phyloP scores from a whole-genome alignment of 1,140 invertebrate genomes.

The Psilanteris sp. region DNA sequence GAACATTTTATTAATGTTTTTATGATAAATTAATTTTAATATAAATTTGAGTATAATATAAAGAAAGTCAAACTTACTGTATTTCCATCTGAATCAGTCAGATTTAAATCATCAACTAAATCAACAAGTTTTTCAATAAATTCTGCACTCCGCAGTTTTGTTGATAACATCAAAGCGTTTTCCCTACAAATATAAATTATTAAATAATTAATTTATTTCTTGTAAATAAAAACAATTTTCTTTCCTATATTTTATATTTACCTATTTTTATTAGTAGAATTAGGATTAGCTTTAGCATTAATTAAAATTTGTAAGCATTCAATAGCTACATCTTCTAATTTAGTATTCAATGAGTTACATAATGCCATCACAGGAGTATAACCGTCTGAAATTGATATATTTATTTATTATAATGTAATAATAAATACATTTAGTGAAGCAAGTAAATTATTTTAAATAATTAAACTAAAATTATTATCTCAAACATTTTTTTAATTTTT shows the following conservation, averaged over 20 bases:
- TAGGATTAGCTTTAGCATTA: conserved; percentile 66
- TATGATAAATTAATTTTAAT: too few relatives aligned
- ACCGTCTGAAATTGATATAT: conserved; percentile 77
- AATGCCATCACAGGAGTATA: conserved; percentile 81
- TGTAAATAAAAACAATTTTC: too few relatives aligned
- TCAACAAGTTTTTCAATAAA: conserved; percentile 79
- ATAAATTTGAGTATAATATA: conserved; percentile 1
- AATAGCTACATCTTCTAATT: conserved; percentile 52
- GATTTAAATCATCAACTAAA: conserved; percentile 78
- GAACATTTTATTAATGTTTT: too few relatives aligned
- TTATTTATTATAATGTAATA: too few relatives aligned
- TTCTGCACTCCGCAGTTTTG: conserved; percentile 71
- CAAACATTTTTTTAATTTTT: conserved; percentile 1
- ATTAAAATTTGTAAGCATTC: conserved; percentile 69
- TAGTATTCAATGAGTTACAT: conserved; percentile 58
- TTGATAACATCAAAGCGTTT: conserved; percentile 81
- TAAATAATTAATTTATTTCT: too few relatives aligned
- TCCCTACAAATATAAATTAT: too few relatives aligned
- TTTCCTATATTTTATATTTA: too few relatives aligned
- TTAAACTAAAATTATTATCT: too few relatives aligned
- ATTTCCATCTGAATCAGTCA: conserved; percentile 79
- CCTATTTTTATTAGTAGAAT: conserved; percentile 66
- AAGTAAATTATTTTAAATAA: too few relatives aligned
- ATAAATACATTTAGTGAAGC: too few relatives aligned
- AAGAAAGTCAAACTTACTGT: conserved; percentile 74